Conservation (phyloP, 2,113 vertebrate genomes). For the Trinectes maculatus region DNA sequence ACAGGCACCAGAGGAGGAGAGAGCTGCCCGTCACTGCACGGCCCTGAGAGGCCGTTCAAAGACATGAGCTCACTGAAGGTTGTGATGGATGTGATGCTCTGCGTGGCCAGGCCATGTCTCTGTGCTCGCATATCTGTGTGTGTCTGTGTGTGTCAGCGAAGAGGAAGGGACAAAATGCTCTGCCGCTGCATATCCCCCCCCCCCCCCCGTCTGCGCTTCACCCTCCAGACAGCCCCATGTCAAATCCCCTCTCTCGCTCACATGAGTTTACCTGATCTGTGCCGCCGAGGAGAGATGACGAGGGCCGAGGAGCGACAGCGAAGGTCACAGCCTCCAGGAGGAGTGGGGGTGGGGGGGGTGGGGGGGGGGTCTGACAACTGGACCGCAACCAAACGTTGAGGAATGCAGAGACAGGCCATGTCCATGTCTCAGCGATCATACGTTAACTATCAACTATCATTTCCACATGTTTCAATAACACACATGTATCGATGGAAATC, state of each 20-base stretch:
- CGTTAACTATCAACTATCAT: too few species aligned
- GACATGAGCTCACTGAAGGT: slow-evolving; percentile 56
- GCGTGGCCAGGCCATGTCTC: slow-evolving; percentile 40
- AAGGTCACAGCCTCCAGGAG: slow-evolving; percentile 61
- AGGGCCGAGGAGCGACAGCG: slow-evolving; percentile 16
- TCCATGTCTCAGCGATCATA: background rate
- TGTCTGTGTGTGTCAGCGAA: slow-evolving; percentile 37
- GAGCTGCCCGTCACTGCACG: slow-evolving; percentile 50
- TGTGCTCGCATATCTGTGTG: slow-evolving; percentile 11
- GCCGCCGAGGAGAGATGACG: slow-evolving; percentile 41
- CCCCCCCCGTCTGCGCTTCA: slow-evolving; percentile 40
- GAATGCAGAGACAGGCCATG: too few species aligned
- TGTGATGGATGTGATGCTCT: slow-evolving; percentile 70
- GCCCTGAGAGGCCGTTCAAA: slow-evolving; percentile 58
- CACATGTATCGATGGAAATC: background rate
- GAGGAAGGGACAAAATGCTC: slow-evolving; percentile 39
- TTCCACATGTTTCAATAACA: background rate
- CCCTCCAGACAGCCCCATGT: slow-evolving; percentile 71
- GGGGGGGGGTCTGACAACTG: slow-evolving; percentile 37
- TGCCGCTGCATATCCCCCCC: background rate
- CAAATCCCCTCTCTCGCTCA: slow-evolving; percentile 43
- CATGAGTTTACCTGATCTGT: slow-evolving; percentile 39
- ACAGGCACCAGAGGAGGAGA: slow-evolving; percentile 24
- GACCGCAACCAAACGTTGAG: slow-evolving; percentile 23
- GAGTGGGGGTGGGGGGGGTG: slow-evolving; percentile 3